A percentile compares a stretch with the other conserved stretches of the same genome.
These are phyloP conservation scores for Trididemnum clinides DNA, from an alignment of 23 tunicate species.

Conservation along the genomic window DNA sequence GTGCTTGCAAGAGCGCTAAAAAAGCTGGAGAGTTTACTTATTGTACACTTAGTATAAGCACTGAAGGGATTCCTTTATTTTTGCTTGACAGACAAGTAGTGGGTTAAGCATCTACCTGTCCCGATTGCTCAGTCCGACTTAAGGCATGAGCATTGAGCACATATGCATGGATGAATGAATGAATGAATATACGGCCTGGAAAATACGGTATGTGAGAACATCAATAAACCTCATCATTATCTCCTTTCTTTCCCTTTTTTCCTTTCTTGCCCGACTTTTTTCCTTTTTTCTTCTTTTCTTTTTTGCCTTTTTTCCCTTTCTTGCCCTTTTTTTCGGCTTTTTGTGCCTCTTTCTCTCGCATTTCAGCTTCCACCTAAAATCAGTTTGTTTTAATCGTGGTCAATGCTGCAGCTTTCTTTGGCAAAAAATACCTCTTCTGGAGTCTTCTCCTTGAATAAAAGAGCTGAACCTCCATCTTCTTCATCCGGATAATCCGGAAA, in stretches of 20 bases:
- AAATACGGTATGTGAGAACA: no score
- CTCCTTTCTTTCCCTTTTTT: constrained; percentile 95
- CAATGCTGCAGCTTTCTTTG: not conserved
- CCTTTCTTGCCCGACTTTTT: constrained; percentile 89
- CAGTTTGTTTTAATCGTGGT: not conserved
- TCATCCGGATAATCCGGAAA: constrained; percentile 99
- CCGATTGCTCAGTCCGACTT: no score
- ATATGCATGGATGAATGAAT: no score
- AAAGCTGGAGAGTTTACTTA: no score
- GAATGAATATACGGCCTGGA: no score
- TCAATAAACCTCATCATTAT: constrained; percentile 79
- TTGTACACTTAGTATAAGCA: no score
- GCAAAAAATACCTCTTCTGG: constrained; percentile 88
- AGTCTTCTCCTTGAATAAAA: constrained; percentile 93
- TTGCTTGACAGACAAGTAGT: no score
- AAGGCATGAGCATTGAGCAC: no score
- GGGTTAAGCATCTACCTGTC: no score
- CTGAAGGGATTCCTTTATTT: no score
- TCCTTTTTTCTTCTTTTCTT: constrained; percentile 82
- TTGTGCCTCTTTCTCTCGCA: constrained; percentile 81
- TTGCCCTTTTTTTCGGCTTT: constrained; percentile 83
- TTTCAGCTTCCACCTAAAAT: constrained; percentile 84
- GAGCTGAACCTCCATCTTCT: constrained; percentile 97
- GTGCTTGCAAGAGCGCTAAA: no score
- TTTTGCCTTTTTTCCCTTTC: constrained; percentile 84